These are phyloP conservation scores for Aradophagus sp. DNA, from an alignment of 1,140 invertebrate genomes.

Conservation along the genomic window DNA sequence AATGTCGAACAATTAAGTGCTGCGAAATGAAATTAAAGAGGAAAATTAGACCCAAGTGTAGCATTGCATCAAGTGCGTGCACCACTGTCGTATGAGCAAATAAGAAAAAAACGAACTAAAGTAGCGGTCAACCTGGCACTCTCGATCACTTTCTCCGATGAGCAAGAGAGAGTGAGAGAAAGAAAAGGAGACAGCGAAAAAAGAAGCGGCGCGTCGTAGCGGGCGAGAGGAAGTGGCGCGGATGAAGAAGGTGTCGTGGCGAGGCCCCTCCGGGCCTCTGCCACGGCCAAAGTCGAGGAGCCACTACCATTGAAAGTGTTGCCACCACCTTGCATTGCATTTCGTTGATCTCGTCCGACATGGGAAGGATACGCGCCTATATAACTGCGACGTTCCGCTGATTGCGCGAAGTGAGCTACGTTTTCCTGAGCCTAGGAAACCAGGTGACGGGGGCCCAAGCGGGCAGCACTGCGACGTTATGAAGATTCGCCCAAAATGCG, in stretches of 20 bases:
- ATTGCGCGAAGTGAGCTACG: constrained; percentile 73
- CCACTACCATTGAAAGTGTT: constrained; percentile 50
- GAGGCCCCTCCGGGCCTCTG: constrained; percentile 33
- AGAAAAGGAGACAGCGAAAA: constrained; percentile 40
- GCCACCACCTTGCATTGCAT: constrained; percentile 49
- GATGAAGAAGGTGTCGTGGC: constrained; percentile 43
- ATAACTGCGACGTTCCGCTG: constrained; percentile 74
- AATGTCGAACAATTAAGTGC: no score
- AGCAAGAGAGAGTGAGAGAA: no score
- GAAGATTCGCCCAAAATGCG: constrained; percentile 73
- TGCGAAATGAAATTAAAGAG: no score
- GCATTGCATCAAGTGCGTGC: no score
- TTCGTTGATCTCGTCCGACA: constrained; percentile 50
- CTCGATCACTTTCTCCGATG: constrained; percentile 71
- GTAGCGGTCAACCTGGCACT: constrained; percentile 49
- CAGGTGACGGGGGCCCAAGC: constrained; percentile 66
- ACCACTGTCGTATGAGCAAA: constrained; percentile 35
- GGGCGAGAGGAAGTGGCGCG: constrained; percentile 40
- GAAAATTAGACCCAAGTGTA: no score
- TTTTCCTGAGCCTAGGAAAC: constrained; percentile 70
- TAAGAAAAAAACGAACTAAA: constrained; percentile 38
- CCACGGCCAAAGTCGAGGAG: constrained; percentile 55
- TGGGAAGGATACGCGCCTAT: constrained; percentile 73
- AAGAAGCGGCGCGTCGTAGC: constrained; percentile 14
- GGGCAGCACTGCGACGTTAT: constrained; percentile 69